phyloP scores from a whole-genome alignment of 2,113 vertebrate genomes.

The Tetrax tetrax region DNA sequence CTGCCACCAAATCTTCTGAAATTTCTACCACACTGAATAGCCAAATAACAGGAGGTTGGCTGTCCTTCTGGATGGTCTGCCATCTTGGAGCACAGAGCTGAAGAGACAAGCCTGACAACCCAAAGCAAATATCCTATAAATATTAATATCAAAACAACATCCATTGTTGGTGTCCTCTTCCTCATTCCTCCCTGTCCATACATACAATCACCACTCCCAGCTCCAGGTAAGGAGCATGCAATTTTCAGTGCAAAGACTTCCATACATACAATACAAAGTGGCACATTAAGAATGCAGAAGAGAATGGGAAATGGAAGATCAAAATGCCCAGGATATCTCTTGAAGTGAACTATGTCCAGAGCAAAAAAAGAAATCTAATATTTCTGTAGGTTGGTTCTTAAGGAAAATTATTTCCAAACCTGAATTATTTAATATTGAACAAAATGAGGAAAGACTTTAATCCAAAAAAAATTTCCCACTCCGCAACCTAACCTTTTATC shows the following conservation, averaged over 20 bases:
- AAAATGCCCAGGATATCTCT: background rate
- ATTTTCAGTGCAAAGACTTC: background rate
- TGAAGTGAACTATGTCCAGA: background rate
- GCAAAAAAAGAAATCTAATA: background rate
- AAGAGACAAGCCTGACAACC: background rate
- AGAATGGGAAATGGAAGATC: background rate
- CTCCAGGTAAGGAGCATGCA: background rate
- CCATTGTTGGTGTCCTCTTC: background rate
- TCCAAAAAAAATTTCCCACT: background rate
- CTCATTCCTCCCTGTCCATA: background rate
- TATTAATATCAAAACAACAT: fast-evolving
- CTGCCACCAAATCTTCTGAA: background rate
- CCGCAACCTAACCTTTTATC: background rate
- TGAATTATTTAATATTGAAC: background rate
- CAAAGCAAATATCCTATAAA: background rate
- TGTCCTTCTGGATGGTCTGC: background rate
- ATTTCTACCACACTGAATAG: background rate
- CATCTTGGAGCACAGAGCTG: background rate
- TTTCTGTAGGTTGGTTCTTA: background rate
- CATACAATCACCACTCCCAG: background rate
- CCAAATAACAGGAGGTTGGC: background rate
- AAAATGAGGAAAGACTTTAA: background rate
- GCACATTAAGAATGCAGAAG: background rate
- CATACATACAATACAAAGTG: background rate
- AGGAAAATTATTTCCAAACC: background rate